Percentiles rank a stretch among this genome's conserved stretches.
phyloP scores from a whole-genome alignment of 2,888 invertebrate species.

The Eulithis prunata region DNA sequence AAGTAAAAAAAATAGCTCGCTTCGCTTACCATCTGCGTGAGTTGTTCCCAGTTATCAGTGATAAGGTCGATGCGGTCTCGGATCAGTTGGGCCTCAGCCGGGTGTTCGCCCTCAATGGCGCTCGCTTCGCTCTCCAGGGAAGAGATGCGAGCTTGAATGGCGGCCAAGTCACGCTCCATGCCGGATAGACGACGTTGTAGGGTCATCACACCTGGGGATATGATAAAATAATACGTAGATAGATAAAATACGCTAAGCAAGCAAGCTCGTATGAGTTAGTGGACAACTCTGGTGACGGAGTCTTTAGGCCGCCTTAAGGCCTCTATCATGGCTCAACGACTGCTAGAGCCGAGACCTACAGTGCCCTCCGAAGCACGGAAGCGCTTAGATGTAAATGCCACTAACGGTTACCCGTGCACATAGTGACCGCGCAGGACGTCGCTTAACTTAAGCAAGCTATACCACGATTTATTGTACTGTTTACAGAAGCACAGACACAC shows the following conservation, averaged over 20 bases:
- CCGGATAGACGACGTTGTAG: constrained; percentile 97
- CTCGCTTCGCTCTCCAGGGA: constrained; percentile 97
- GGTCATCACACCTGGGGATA: constrained; percentile 93
- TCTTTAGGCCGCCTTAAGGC: too few species aligned
- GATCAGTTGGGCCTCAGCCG: constrained; percentile 96
- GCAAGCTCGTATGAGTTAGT: too few species aligned
- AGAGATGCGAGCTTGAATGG: constrained; percentile 98
- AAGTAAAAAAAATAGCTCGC: background rate
- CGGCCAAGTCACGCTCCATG: constrained; percentile 99
- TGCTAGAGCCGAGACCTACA: too few species aligned
- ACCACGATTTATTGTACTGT: too few species aligned
- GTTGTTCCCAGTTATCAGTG: constrained; percentile 97
- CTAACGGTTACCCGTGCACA: too few species aligned
- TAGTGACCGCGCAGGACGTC: too few species aligned
- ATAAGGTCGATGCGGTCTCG: constrained; percentile 96
- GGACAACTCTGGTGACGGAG: too few species aligned
- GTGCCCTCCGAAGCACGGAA: too few species aligned
- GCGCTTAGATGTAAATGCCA: too few species aligned
- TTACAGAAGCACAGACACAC: too few species aligned
- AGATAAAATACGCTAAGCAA: background rate
- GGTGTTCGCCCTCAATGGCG: constrained; percentile 95
- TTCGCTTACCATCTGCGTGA: constrained; percentile 93
- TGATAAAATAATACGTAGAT: background rate
- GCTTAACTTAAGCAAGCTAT: too few species aligned
- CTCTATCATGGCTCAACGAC: too few species aligned